These are phyloP conservation scores for Nemapogon koenigi DNA, from an alignment of 2,888 invertebrate species.

Conservation along the genomic window DNA sequence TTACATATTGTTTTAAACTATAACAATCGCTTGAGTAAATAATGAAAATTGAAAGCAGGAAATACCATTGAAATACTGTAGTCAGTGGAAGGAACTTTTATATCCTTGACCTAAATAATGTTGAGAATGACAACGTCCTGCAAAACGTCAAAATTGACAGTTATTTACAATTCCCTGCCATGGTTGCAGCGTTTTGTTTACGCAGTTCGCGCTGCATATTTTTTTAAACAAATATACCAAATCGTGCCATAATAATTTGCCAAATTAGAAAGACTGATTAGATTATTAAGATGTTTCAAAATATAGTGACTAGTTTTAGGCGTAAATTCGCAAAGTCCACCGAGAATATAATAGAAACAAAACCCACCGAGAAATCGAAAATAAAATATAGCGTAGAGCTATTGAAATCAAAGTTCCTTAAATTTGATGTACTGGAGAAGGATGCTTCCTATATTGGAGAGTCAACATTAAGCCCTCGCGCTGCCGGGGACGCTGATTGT, in stretches of 20 bases:
- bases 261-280: conserved; percentile 50
- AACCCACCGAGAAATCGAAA: conserved; percentile 33
- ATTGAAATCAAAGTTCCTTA: conserved; percentile 39
- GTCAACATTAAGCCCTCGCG: conserved; percentile 61
- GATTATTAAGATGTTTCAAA: conserved; percentile 54
- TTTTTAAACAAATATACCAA: conserved; percentile 22
- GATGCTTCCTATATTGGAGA: conserved; percentile 39
- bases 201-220: background rate
- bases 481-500: conserved; percentile 49
- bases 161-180: conserved; percentile 18
- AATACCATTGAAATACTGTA: conserved; percentile 15
- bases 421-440: conserved; percentile 27
- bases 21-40: background rate
- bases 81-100: no score
- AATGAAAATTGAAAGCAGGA: background rate
- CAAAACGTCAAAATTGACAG: conserved; percentile 51
- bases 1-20: conserved; percentile 19
- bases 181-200: no score
- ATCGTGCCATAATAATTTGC: conserved; percentile 46
- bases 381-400: conserved; percentile 37
- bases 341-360: conserved; percentile 30
- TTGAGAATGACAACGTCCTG: no score
- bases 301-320: conserved; percentile 45
- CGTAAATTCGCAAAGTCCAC: conserved; percentile 45
- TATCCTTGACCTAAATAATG: conserved; percentile 59